Base-by-base conservation (phyloP, 1,140 invertebrate genomes). In the Drosophila azteca region DNA sequence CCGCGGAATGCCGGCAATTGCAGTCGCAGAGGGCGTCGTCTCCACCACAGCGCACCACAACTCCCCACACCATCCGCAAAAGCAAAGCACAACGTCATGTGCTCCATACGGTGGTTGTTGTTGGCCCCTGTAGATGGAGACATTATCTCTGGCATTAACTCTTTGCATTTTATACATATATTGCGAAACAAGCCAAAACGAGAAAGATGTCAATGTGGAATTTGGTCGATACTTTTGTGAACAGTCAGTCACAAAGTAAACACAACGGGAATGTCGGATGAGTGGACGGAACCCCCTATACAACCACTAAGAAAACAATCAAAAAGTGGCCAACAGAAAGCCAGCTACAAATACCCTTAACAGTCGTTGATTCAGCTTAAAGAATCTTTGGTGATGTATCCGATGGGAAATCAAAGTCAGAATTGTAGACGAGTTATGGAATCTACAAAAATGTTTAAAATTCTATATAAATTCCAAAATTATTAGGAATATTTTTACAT, bases 181-280 rank as follows among this genome's bases (percentile, higher is more conserved):
- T 60, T 68, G 53, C 50, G 51, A 64, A 52, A 49, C 61, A 52
- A 17, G n/a, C 46, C 49, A 53, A 70, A 58, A 22, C 13, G 43
- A 65, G 49, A 67, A 52, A 51, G 68, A 54, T 77, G 73, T 77
- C 74, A 77, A 77, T 62, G 51, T 54, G 70, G 70, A 20, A 72
- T 72, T 73, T 62, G 24, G 29, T 24, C 48, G 26, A 64, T 26
- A 51, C 68, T 69, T 69, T 68, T 49, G 26, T 48, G 51, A 69
- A 48, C 24, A 5, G 24, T 26, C 61, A 68, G 64, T 68, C 66
- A 69, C 35, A 57, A 11, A 11, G 51, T 20, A 69, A 68, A 68
- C 35, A 69, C 41, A 35, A 7, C 64, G 39, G 51, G 51, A 69
- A 69, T 68, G 64, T 35, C 64, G 64, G 64, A 11, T 44, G 57